Evolutionary conservation across 1,140 invertebrate genomes (phyloP), one percentile per base, ranked within the genome.

Genomic region (Littorina saxatilis): DNA sequence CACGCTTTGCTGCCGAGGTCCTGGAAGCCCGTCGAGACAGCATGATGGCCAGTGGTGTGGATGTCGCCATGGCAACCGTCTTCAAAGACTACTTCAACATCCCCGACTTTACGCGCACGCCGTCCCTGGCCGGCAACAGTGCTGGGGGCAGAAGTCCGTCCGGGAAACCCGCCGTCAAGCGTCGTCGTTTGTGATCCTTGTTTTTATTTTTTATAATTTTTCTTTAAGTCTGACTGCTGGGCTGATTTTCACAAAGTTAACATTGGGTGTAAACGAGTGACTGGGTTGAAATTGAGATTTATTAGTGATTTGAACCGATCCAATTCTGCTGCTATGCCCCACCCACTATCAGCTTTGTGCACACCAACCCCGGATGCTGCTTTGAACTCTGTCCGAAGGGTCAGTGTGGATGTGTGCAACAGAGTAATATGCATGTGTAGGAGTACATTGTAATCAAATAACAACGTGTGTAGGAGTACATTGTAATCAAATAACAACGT

Each of bases 41-140:
- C 1, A 15, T 66, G 39, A 78, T 15, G 32, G 15, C 39, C 3
- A 43, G 20, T 35, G 39, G 76, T 27, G 39, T 78, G 2, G 76
- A 78, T 58, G 32, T 37, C 13, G 76, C 76, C 11, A 58, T 78
- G 55, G 55, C 32, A 2, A 27, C 35, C 43, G 76, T 58, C 13
- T 78, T 78, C 55, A 52, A 29, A 58, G 76, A 78, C 1, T 78
- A 78, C 39, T 78, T 78, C 55, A 58, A 58, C 58, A 43, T 78
- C 29, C 76, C 76, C 2, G 58, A 78, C 37, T 78, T 78, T 39
- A 40, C 32, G 35, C 52, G 76, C n/a, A 58, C 20, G 2, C 55
- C n/a, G 35, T 13, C 40, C 23, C 0, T 39, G 1, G 17, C 35
- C 35, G 66, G 15, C 35, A 20, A 20, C 35, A 15, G 13, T 39